A percentile compares a stretch with the other conserved stretches of the same genome.
These are phyloP conservation scores for Dimorphilus gyrociliatus DNA, from an alignment of 2,888 invertebrate genomes.

Conservation along the genomic window DNA sequence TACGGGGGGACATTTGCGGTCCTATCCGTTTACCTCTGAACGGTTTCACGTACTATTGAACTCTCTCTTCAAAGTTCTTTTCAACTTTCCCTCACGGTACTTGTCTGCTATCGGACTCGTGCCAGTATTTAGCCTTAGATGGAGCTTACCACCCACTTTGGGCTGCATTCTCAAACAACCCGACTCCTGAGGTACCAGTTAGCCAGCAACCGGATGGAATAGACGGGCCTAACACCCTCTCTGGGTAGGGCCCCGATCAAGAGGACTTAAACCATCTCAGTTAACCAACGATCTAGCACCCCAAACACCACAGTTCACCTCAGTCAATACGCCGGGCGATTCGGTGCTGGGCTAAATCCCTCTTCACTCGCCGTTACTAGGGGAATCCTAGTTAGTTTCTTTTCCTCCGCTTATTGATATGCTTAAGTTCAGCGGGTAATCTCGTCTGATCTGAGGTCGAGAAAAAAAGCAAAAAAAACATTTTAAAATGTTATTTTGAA, in stretches of 20 bases:
- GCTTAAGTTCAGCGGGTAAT: too few relatives aligned
- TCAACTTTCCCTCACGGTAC: slow-evolving; percentile 52
- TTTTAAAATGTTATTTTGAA: too few relatives aligned
- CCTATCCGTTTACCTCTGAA: slow-evolving; percentile 6
- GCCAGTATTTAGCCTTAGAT: slow-evolving; percentile 46
- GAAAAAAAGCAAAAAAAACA: too few relatives aligned
- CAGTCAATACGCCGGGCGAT: too few relatives aligned
- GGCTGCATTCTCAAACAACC: slow-evolving; percentile 48
- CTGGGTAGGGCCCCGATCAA: slow-evolving; percentile 28
- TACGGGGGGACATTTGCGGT: too few relatives aligned
- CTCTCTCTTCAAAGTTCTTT: slow-evolving; percentile 50
- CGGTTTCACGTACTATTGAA: slow-evolving; percentile 47
- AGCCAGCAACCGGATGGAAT: slow-evolving; percentile 9
- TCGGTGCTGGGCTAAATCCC: slow-evolving; percentile 45
- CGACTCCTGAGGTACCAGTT: slow-evolving; percentile 40
- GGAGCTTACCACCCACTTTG: too few relatives aligned
- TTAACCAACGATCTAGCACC: too few relatives aligned
- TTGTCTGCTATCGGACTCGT: slow-evolving; percentile 51
- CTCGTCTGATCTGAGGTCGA: too few relatives aligned
- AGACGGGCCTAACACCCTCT: slow-evolving; percentile 39
- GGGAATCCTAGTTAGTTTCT: slow-evolving; percentile 51
- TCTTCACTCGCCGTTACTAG: slow-evolving; percentile 50
- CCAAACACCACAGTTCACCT: slow-evolving; percentile 45
- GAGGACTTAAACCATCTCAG: too few relatives aligned
- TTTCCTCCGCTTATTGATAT: slow-evolving; percentile 55